Conservation (phyloP, 92 coral and sea anemone species). For the Epizoanthus ramosus region DNA sequence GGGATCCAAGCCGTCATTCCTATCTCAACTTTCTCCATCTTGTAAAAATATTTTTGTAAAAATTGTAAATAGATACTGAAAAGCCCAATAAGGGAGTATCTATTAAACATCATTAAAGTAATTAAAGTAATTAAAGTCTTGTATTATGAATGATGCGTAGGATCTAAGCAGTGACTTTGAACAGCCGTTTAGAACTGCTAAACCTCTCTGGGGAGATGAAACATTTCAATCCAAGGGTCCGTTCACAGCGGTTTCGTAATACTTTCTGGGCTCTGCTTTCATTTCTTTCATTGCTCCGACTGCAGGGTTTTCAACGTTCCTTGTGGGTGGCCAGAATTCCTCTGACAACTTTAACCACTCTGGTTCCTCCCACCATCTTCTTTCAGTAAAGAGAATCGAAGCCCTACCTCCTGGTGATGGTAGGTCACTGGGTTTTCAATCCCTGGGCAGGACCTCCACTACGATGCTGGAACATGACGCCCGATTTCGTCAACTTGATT, state of each 20-base stretch:
- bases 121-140: no score
- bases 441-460: slow-evolving; percentile 53
- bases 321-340: slow-evolving; percentile 30
- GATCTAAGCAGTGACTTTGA: slow-evolving; percentile 49
- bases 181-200: slow-evolving; percentile 36
- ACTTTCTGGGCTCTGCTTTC: not conserved
- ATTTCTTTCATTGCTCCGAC: slow-evolving; percentile 3
- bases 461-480: slow-evolving; percentile 28
- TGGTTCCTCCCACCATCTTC: slow-evolving; percentile 59
- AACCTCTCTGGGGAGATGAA: slow-evolving; percentile 12
- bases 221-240: not conserved
- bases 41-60: no score
- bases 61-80: no score
- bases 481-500: slow-evolving; percentile 52
- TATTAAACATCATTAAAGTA: no score
- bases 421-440: slow-evolving; percentile 52
- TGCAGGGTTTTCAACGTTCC: slow-evolving; percentile 1
- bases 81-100: no score
- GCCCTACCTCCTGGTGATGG: slow-evolving; percentile 56
- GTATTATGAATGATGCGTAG: slow-evolving; percentile 37
- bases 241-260: not conserved
- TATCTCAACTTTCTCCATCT: not conserved
- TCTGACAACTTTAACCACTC: slow-evolving; percentile 16
- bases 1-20: not conserved
- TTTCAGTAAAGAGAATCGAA: slow-evolving; percentile 23